Percentiles rank a stretch among this genome's conserved stretches.
phyloP scores from a whole-genome alignment of 2,113 vertebrate species.

The Carassius carassius region DNA sequence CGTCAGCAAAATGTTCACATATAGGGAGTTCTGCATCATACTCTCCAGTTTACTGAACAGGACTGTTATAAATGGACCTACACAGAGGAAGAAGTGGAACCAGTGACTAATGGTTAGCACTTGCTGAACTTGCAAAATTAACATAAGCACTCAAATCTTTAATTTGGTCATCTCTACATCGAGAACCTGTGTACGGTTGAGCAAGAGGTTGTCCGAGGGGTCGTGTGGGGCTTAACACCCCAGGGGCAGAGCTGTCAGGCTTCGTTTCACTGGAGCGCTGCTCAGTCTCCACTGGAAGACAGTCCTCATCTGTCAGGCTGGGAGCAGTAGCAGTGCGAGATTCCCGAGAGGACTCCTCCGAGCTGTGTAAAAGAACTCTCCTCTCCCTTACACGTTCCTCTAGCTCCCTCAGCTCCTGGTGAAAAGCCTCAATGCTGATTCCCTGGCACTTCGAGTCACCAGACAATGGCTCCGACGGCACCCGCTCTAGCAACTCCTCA shows the following conservation, averaged over 20 bases:
- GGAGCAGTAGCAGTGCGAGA: slow-evolving; percentile 44
- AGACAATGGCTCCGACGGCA: slow-evolving; percentile 62
- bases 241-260: slow-evolving; percentile 66
- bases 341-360: slow-evolving; percentile 57
- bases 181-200: slow-evolving; percentile 90
- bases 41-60: slow-evolving; percentile 95
- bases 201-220: slow-evolving; percentile 74
- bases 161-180: not conserved
- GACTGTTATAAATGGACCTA: slow-evolving; percentile 91
- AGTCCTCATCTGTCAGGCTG: slow-evolving; percentile 68
- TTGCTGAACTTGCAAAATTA: slow-evolving; percentile 4
- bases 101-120: slow-evolving; percentile 40
- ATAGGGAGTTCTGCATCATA: slow-evolving; percentile 96
- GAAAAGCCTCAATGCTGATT: slow-evolving; percentile 86
- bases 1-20: slow-evolving; percentile 95
- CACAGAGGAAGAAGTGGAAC: slow-evolving; percentile 32
- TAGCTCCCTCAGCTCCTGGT: slow-evolving; percentile 84
- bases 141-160: slow-evolving; percentile 10
- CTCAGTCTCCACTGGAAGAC: slow-evolving; percentile 57
- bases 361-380: slow-evolving; percentile 26
- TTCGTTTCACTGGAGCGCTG: slow-evolving; percentile 34
- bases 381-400: slow-evolving; percentile 80
- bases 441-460: slow-evolving; percentile 72
- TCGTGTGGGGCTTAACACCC: slow-evolving; percentile 77
- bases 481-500: slow-evolving; percentile 79